Evolutionary conservation across 1,140 invertebrate genomes (phyloP).

Genomic region (Hyles vespertilio): DNA sequence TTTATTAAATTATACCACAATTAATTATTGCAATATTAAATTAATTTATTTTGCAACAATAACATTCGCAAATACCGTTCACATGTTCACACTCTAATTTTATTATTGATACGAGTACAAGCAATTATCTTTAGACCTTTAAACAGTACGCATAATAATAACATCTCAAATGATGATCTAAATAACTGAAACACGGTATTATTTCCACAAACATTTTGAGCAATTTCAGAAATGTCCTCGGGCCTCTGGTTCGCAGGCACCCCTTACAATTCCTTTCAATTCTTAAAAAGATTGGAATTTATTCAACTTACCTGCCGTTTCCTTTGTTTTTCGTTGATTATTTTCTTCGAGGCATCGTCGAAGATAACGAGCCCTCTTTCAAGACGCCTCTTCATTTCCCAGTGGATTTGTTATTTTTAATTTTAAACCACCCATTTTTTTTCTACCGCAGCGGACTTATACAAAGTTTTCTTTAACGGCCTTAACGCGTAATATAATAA

Average conservation of each 20-base stretch:
- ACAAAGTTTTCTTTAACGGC: not conserved
- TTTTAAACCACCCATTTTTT: conserved; percentile 31
- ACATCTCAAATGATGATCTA: not conserved
- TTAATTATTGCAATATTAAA: too few relatives aligned
- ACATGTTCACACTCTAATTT: too few relatives aligned
- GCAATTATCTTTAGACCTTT: too few relatives aligned
- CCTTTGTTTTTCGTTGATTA: conserved; percentile 42
- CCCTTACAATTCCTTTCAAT: conserved; percentile 16
- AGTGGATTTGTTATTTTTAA: conserved; percentile 41
- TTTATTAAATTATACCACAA: too few relatives aligned
- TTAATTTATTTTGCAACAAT: too few relatives aligned
- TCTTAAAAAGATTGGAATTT: conserved; percentile 30
- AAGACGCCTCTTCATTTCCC: conserved; percentile 40
- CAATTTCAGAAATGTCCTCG: conserved; percentile 13
- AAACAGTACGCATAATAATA: too few relatives aligned
- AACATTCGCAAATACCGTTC: too few relatives aligned
- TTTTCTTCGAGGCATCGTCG: conserved; percentile 32
- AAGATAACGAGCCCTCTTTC: conserved; percentile 44
- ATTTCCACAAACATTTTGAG: conserved; percentile 6
- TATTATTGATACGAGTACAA: too few relatives aligned
- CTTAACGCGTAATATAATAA: too few relatives aligned
- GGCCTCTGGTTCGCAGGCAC: conserved; percentile 7
- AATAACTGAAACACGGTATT: conserved; percentile 1
- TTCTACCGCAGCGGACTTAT: conserved; percentile 10
- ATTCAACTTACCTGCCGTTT: conserved; percentile 30